Conservation (phyloP, 2,797 vertebrate species). For the Platyrinchus mystaceus region DNA sequence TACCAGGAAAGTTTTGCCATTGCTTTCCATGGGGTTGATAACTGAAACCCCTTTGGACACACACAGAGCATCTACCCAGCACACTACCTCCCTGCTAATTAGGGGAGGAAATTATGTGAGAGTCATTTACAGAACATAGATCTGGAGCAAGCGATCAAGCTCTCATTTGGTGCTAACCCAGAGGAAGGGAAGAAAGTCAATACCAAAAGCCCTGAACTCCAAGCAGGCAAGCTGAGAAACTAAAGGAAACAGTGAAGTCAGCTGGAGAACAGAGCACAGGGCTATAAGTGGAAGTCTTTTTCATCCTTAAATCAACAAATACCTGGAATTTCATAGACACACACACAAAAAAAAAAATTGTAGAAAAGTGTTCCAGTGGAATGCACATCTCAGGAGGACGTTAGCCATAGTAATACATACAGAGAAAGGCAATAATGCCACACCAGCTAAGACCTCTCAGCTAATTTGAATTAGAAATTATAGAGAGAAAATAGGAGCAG, state of each 20-base stretch:
- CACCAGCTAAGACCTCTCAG: neutral
- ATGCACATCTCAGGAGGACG: neutral
- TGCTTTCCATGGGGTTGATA: rapidly evolving
- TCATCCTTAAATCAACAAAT: neutral
- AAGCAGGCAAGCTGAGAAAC: neutral
- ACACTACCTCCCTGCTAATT: neutral
- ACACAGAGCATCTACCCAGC: rapidly evolving
- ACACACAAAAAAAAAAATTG: neutral
- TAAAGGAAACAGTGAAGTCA: neutral
- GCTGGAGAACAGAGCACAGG: neutral
- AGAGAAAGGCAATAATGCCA: neutral
- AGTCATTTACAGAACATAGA: neutral
- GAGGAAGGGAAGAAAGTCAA: neutral
- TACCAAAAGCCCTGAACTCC: neutral
- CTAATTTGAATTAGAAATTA: neutral
- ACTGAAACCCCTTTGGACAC: rapidly evolving
- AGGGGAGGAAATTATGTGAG: neutral
- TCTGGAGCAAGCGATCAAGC: neutral
- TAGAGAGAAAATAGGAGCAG: neutral
- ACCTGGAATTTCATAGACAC: neutral
- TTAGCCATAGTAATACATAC: neutral
- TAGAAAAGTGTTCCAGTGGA: neutral
- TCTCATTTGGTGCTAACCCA: neutral
- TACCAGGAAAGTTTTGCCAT: neutral
- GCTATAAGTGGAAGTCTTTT: neutral